Base-by-base conservation (phyloP, 2,113 vertebrate genomes). In the Platysternon megacephalum region DNA sequence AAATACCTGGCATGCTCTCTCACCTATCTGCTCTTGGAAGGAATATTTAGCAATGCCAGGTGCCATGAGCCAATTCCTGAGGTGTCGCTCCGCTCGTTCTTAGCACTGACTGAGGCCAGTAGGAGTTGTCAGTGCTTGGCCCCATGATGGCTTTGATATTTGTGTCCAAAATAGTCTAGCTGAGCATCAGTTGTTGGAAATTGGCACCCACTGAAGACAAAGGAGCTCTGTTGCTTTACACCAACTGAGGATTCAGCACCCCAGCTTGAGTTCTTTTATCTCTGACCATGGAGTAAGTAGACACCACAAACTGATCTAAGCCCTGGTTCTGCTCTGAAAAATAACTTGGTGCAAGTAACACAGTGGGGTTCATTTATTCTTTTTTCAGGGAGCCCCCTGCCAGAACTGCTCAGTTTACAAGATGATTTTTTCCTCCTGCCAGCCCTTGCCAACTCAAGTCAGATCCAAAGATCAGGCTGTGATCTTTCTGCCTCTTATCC, bases 1-100 rank as follows among this genome's bases (percentile, higher is more conserved):
- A 97, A 96, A 91, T 85, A 80, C 91, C 88, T 96, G 91, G 93
- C 24, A 0, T 55, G 51, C 56, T 82, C 32, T 80, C 85, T 96
- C 82, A 79, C 87, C 35, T 52, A 52, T 81, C 87, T 58, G 46
- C 46, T 46, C 89, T 86, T 86, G 2, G 24, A 93, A 88, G 61
- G 90, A 56, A 79, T 90, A 91, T 72, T 82, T 91, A 65, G 79
- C 49, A 93, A 74, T 92, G 88, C 88, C 79, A 65, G 74, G 86
- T 76, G 79, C 35, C 53, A 22, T 21, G 22, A 49, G 22, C n/a
- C 49, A 16, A 3, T 39, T 81, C n/a, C 12, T 53, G n/a, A 12
- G 8, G 39, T 29, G 52, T 12, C 3, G 24, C 80, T 82, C 22
- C 2, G 12, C n/a, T n/a, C 52, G 7, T 32, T 55, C n/a, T 42